phyloP scores from a whole-genome alignment of 1,140 invertebrate species.

The Hypothenemus hampei region DNA sequence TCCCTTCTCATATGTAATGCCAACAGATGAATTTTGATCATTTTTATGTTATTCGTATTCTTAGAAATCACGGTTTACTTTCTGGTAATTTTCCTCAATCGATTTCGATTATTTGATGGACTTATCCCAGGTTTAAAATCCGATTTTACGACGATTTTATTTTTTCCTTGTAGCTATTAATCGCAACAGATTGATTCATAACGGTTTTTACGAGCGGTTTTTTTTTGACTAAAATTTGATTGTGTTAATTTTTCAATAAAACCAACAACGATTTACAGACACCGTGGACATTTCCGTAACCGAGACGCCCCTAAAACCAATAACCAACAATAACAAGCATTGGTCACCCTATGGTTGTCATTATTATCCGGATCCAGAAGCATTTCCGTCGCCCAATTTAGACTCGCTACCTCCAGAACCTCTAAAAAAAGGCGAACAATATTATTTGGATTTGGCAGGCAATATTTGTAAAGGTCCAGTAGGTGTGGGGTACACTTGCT shows the following conservation, averaged over 20 bases:
- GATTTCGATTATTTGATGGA: too few species aligned
- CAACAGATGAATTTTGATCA: too few species aligned
- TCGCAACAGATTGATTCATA: too few species aligned
- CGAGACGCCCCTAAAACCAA: conserved; percentile 5
- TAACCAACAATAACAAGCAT: conserved; percentile 39
- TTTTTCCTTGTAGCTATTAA: too few species aligned
- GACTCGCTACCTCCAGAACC: conserved; percentile 82
- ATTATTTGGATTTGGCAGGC: conserved; percentile 91
- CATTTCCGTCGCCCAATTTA: conserved; percentile 77
- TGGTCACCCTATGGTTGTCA: conserved; percentile 90
- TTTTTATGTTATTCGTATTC: too few species aligned
- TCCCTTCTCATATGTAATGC: too few species aligned
- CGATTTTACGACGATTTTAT: too few species aligned
- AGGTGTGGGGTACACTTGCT: conserved; percentile 76
- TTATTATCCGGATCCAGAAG: conserved; percentile 75
- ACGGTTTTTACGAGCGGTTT: neutral
- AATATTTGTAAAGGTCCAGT: conserved; percentile 93
- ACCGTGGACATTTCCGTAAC: conserved; percentile 17
- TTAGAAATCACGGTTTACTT: too few species aligned
- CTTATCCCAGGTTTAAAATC: too few species aligned
- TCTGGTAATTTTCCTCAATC: too few species aligned
- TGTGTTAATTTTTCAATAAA: neutral
- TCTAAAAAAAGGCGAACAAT: conserved; percentile 83
- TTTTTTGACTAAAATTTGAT: neutral
- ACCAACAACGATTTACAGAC: conserved; percentile 22